Percentiles rank a stretch among this genome's conserved stretches.
Conservation (phyloP, 2,797 vertebrate species). For the Chrosomus eos region DNA sequence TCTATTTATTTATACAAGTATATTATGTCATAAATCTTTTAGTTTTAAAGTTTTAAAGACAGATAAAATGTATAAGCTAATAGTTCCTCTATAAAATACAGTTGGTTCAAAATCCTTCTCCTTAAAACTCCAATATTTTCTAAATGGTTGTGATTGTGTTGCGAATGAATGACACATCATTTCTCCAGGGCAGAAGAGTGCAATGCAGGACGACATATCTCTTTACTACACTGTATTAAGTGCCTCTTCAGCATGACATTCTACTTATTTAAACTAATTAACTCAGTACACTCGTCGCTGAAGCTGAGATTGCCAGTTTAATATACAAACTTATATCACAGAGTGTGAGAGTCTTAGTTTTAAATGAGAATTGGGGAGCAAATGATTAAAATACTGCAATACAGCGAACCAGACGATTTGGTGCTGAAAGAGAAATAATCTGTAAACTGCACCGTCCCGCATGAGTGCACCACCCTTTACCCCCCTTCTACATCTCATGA, state of each 20-base stretch:
- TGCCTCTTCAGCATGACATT: slow-evolving; percentile 40
- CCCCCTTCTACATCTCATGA: slow-evolving; percentile 37
- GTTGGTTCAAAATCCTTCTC: neutral
- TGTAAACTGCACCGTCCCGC: slow-evolving; percentile 49
- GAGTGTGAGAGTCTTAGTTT: slow-evolving; percentile 32
- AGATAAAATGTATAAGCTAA: too few relatives aligned
- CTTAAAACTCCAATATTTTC: too few relatives aligned
- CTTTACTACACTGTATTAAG: slow-evolving; percentile 35
- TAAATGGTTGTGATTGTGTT: too few relatives aligned
- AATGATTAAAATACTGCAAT: slow-evolving; percentile 38
- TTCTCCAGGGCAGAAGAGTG: slow-evolving; percentile 26
- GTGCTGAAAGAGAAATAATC: slow-evolving; percentile 42
- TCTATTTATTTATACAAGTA: too few relatives aligned
- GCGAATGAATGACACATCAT: neutral
- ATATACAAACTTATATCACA: slow-evolving; percentile 33
- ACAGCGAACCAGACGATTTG: slow-evolving; percentile 32
- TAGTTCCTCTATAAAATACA: too few relatives aligned
- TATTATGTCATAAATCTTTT: too few relatives aligned
- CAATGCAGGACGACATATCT: neutral
- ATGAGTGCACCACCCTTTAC: slow-evolving; percentile 24
- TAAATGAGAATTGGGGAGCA: slow-evolving; percentile 41
- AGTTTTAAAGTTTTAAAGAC: too few relatives aligned
- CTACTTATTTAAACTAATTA: slow-evolving; percentile 40
- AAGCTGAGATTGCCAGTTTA: neutral
- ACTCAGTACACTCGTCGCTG: neutral